Evolutionary conservation across 2,113 vertebrate species (phyloP).

Genomic region (Phocoena sinus): DNA sequence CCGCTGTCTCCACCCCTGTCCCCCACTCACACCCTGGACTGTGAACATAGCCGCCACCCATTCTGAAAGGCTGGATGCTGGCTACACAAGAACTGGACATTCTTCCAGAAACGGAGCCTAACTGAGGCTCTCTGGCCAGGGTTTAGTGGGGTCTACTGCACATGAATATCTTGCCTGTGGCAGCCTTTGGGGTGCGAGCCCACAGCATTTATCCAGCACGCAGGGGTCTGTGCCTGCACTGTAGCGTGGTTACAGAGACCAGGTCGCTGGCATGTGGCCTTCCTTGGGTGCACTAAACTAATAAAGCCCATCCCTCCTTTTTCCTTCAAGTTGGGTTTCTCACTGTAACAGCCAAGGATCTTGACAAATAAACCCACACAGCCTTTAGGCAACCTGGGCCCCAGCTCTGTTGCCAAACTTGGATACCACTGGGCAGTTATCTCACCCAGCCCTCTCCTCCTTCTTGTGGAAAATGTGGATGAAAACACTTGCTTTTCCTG

Average conservation of each 20-base stretch:
- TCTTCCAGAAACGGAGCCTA: not conserved
- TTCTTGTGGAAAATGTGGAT: not conserved
- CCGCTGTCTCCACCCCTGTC: not conserved
- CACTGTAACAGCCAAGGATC: not conserved
- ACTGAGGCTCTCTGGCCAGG: not conserved
- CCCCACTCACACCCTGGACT: not conserved
- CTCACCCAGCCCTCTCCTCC: not conserved
- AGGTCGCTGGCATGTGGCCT: not conserved
- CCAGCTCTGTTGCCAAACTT: not conserved
- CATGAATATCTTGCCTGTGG: fast-evolving
- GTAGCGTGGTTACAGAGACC: not conserved
- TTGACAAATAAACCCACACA: not conserved
- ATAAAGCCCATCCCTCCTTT: not conserved
- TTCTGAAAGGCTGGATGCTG: not conserved
- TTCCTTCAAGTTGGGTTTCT: not conserved
- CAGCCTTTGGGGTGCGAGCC: not conserved
- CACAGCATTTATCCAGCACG: not conserved
- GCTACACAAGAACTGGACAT: not conserved
- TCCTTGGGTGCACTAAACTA: not conserved
- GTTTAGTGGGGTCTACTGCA: not conserved
- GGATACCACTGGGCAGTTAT: not conserved
- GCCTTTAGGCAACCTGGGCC: not conserved
- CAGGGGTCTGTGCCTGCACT: not conserved
- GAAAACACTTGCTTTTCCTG: not conserved
- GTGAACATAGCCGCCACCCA: too few relatives aligned